Evolutionary conservation across 2,797 vertebrate species (phyloP).

Genomic region (Caiman crocodilus): DNA sequence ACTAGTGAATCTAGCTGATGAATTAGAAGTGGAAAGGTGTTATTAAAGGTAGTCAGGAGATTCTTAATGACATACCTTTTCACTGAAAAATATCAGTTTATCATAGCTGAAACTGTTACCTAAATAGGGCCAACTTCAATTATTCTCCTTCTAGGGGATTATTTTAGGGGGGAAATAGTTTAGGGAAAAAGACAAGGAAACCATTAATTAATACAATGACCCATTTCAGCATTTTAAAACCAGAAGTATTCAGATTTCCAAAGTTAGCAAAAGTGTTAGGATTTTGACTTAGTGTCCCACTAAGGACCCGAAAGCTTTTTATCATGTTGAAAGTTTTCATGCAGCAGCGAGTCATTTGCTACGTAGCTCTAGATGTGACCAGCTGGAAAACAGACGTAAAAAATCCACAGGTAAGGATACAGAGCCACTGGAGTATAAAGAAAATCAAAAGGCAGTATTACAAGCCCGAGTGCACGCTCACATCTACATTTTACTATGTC

Average conservation of each 20-base stretch:
- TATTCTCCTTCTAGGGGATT: neutral
- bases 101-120: neutral
- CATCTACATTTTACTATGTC: too few relatives aligned
- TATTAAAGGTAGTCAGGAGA: neutral
- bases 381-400: neutral
- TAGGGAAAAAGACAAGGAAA: too few relatives aligned
- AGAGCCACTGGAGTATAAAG: neutral
- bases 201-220: too few relatives aligned
- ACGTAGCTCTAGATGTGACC: neutral
- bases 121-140: neutral
- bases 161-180: too few relatives aligned
- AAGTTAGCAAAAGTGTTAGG: neutral
- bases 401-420: neutral
- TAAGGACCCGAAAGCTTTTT: neutral
- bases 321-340: neutral
- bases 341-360: neutral
- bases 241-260: too few relatives aligned
- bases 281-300: neutral
- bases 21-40: neutral
- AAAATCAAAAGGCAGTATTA: neutral
- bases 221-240: too few relatives aligned
- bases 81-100: neutral
- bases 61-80: neutral
- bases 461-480: neutral
- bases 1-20: neutral